Evolutionary conservation across 2,797 vertebrate genomes (phyloP).

Genomic region (Mormyrus proboscirostris): DNA sequence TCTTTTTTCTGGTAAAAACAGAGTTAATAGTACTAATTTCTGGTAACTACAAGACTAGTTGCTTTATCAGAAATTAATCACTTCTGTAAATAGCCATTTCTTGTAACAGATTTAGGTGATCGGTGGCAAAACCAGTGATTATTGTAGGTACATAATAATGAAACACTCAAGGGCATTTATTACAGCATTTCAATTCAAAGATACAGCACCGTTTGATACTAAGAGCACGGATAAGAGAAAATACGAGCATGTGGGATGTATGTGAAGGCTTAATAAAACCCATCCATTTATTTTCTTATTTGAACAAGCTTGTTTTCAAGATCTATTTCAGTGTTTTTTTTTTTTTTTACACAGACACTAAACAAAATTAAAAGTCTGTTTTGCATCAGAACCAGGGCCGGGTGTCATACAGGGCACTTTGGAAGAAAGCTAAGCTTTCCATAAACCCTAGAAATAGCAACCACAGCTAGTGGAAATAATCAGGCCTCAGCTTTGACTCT

Average conservation of each 20-base stretch:
- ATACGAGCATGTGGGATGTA: background rate
- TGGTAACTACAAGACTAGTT: background rate
- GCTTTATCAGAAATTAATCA: background rate
- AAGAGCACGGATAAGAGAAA: background rate
- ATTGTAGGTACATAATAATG: background rate
- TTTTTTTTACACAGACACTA: background rate
- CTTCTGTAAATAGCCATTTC: background rate
- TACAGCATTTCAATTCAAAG: background rate
- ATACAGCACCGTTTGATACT: background rate
- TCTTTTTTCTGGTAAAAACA: background rate
- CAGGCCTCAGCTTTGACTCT: background rate
- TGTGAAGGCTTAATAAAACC: background rate
- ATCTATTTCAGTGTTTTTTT: background rate
- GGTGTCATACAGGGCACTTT: background rate
- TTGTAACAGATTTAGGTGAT: background rate
- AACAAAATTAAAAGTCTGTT: constrained; percentile 11
- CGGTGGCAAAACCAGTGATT: background rate
- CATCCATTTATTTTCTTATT: background rate
- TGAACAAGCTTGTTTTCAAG: background rate
- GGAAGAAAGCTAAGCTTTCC: background rate
- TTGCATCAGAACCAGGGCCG: background rate
- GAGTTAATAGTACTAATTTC: background rate
- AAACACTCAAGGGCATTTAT: background rate
- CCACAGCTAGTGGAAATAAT: background rate
- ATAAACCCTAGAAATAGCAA: background rate